Evolutionary conservation across 2,113 vertebrate genomes (phyloP).

Genomic region (Oriolus oriolus): DNA sequence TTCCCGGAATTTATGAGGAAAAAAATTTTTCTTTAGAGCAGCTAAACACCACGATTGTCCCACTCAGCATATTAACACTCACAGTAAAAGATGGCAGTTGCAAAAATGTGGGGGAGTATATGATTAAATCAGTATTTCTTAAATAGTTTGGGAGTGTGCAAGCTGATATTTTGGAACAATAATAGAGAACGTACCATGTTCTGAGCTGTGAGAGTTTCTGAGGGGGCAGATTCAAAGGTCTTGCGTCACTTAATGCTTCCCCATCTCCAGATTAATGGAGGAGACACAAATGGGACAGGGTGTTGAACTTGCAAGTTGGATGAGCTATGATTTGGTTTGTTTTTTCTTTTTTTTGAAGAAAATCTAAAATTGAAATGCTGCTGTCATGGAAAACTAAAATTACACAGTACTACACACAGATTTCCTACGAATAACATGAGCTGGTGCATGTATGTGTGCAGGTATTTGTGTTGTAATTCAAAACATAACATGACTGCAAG

Average conservation of each 20-base stretch:
- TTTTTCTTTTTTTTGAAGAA: background rate
- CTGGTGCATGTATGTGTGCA: background rate
- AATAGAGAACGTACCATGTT: rapidly evolving
- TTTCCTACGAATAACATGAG: background rate
- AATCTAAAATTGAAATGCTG: background rate
- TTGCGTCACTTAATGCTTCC: background rate
- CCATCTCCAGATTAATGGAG: background rate
- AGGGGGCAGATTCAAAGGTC: background rate
- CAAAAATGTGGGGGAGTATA: background rate
- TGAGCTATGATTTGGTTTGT: background rate
- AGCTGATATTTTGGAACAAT: background rate
- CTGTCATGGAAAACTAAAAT: background rate
- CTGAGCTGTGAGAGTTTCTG: background rate
- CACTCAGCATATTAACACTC: background rate
- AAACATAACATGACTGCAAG: background rate
- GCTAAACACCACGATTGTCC: background rate
- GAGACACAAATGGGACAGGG: background rate
- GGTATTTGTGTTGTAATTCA: background rate
- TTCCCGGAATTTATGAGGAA: background rate
- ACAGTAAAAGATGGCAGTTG: background rate
- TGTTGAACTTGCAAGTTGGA: background rate
- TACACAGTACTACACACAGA: background rate
- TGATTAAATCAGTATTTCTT: conserved; percentile 27
- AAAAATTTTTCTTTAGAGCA: background rate
- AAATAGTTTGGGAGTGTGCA: background rate